Conservation (phyloP, 2,113 vertebrate genomes). For the Platichthys flesus region DNA sequence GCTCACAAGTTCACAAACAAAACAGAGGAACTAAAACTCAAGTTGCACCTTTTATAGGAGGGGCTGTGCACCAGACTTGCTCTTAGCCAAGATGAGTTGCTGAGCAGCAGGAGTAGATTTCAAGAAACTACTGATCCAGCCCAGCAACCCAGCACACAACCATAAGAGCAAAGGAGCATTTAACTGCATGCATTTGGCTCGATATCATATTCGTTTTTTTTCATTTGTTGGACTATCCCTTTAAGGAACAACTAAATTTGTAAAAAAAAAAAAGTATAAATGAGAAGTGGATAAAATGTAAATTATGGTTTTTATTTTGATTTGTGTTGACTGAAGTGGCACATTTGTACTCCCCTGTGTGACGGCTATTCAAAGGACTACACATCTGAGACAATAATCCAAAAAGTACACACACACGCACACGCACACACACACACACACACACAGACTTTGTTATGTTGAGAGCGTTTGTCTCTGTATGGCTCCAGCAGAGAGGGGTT, state of each 20-base stretch:
- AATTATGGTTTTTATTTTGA: constrained; percentile 47
- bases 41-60: too few relatives aligned
- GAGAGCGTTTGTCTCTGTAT: constrained; percentile 74
- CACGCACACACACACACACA: constrained; percentile 61
- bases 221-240: constrained; percentile 7
- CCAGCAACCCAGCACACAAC: too few relatives aligned
- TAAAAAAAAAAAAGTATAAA: not conserved
- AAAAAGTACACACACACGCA: constrained; percentile 50
- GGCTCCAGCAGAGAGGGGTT: constrained; percentile 77
- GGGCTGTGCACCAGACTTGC: too few relatives aligned
- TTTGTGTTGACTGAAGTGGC: constrained; percentile 48
- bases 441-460: constrained; percentile 80
- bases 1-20: not conserved
- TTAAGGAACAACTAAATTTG: constrained; percentile 8
- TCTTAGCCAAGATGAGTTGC: too few relatives aligned
- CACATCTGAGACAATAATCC: constrained; percentile 47
- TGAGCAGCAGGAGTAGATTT: too few relatives aligned
- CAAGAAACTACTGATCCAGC: too few relatives aligned
- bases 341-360: constrained; percentile 54
- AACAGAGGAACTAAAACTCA: too few relatives aligned
- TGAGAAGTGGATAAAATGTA: constrained; percentile 6
- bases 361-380: constrained; percentile 54
- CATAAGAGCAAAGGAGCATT: too few relatives aligned
- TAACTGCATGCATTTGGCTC: too few relatives aligned
- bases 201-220: not conserved